A percentile compares a stretch with the other conserved stretches of the same genome.
These are phyloP conservation scores for Temnopleurus reevesii DNA, from an alignment of 53 echinoderm and acorn worm genomes.

Conservation along the genomic window DNA sequence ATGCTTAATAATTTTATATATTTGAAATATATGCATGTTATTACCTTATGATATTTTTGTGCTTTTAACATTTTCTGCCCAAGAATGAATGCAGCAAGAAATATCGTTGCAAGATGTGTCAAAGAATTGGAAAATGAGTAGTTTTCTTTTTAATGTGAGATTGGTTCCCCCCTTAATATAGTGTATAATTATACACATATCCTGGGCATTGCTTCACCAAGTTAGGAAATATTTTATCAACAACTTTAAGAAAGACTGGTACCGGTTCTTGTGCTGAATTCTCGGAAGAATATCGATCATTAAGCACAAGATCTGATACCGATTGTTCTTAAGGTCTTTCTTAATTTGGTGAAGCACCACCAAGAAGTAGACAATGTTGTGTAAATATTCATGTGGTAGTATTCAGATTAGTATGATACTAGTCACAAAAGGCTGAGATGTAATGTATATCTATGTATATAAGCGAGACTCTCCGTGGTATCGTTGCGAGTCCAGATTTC, in stretches of 20 bases:
- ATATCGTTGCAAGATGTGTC: neutral
- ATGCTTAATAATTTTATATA: neutral
- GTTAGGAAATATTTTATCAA: too few relatives aligned
- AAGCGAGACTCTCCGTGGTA: neutral
- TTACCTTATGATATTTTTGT: neutral
- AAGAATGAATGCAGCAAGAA: neutral
- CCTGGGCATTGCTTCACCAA: too few relatives aligned
- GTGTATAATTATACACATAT: neutral
- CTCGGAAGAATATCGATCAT: too few relatives aligned
- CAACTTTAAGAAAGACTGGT: too few relatives aligned
- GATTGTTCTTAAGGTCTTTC: too few relatives aligned
- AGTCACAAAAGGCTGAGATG: neutral
- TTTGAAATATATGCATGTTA: constrained; percentile 12
- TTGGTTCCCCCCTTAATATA: neutral
- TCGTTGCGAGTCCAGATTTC: neutral
- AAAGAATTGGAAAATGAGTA: neutral
- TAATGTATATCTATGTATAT: constrained; percentile 39
- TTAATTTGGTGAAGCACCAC: too few relatives aligned
- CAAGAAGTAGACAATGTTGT: neutral
- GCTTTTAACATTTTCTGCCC: neutral
- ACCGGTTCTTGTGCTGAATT: too few relatives aligned
- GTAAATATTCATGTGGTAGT: constrained; percentile 43
- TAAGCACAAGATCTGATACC: too few relatives aligned
- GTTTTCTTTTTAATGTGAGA: neutral
- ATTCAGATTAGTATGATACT: constrained; percentile 38